Percentiles rank a stretch among this genome's conserved stretches.
These are phyloP conservation scores for Sarotherodon lohbergeri DNA, from an alignment of 2,113 vertebrate species.

Conservation along the genomic window DNA sequence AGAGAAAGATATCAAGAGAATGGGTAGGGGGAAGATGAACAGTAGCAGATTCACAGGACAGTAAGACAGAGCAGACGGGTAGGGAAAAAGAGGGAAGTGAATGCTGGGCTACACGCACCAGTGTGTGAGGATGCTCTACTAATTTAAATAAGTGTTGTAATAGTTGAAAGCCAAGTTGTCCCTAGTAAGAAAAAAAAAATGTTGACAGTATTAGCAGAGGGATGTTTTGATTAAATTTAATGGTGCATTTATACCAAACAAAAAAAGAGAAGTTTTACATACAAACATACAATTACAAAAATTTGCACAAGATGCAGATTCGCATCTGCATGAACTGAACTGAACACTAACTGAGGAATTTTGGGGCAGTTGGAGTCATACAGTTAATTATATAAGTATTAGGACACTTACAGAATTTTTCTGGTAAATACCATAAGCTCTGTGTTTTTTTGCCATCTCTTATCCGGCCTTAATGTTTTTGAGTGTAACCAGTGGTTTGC, in stretches of 20 bases:
- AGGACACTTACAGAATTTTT: not conserved
- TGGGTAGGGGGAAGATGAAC: not conserved
- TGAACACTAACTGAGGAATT: not conserved
- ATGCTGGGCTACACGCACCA: not conserved
- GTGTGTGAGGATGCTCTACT: not conserved
- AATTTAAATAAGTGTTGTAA: not conserved
- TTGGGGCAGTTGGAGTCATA: not conserved
- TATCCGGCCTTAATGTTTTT: not conserved
- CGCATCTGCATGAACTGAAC: not conserved
- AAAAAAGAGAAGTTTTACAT: not conserved
- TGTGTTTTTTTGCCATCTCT: not conserved
- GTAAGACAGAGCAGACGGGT: not conserved
- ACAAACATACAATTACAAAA: not conserved
- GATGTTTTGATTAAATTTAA: not conserved
- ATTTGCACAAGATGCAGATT: not conserved
- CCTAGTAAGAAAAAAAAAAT: not conserved
- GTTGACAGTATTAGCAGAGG: not conserved
- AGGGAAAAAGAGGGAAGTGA: not conserved
- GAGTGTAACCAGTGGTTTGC: not conserved
- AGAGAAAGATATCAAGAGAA: constrained; percentile 37
- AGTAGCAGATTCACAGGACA: not conserved
- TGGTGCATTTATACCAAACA: not conserved
- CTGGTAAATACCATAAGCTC: not conserved
- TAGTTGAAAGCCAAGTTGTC: not conserved
- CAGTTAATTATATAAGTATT: not conserved